Evolutionary conservation across 2,113 vertebrate genomes (phyloP).

Genomic region (Circaetus gallicus): DNA sequence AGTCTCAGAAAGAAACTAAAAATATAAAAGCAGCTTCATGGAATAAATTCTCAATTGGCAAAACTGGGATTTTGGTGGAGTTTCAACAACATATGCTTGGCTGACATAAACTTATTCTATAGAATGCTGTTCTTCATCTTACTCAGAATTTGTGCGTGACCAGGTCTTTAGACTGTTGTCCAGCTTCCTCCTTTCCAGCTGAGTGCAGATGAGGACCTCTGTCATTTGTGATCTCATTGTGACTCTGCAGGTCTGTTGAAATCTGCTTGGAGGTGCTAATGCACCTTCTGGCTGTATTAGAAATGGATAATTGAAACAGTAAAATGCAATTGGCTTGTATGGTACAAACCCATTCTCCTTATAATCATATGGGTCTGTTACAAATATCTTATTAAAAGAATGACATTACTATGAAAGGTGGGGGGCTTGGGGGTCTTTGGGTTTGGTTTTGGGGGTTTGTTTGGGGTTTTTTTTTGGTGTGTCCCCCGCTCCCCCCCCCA

Average conservation of each 20-base stretch:
- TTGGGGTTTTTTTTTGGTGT: background rate
- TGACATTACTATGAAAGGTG: background rate
- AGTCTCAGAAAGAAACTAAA: constrained; percentile 47
- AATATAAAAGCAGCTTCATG: constrained; percentile 11
- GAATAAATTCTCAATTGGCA: constrained; percentile 13
- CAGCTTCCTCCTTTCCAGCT: background rate
- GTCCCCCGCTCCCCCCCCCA: too few species aligned
- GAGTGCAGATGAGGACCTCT: background rate
- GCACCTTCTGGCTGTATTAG: background rate
- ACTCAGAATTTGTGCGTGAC: background rate
- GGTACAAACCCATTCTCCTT: background rate
- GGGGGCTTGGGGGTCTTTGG: rapidly evolving
- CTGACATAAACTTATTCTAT: background rate
- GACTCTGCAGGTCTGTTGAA: background rate
- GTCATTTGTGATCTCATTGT: background rate
- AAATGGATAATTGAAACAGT: background rate
- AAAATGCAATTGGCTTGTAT: background rate
- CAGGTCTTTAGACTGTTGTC: background rate
- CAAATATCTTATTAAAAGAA: background rate
- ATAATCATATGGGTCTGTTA: background rate
- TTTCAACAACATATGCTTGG: background rate
- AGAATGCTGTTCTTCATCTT: background rate
- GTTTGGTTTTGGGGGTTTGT: too few species aligned
- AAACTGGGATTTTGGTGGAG: constrained; percentile 21
- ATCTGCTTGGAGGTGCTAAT: background rate